Evolutionary conservation across 2,888 invertebrate species (phyloP).

Genomic region (Acleris holmiana): DNA sequence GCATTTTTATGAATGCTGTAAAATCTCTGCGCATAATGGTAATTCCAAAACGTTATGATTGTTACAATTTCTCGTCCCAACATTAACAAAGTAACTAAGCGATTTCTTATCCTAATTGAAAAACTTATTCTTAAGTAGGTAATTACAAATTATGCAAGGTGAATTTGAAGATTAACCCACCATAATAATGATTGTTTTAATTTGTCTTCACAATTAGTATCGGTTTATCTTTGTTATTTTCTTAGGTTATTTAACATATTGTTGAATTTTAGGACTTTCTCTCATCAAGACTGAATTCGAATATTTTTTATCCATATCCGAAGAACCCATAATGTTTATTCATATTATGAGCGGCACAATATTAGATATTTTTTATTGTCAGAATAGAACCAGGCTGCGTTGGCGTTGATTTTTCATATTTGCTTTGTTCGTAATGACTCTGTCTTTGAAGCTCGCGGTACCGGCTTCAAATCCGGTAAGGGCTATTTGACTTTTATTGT

Average conservation of each 20-base stretch:
- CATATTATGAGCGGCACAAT: no score
- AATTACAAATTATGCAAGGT: constrained; percentile 43
- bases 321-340: no score
- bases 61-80: constrained; percentile 49
- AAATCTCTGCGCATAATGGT: neutral
- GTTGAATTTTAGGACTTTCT: neutral
- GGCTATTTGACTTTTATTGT: no score
- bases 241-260: neutral
- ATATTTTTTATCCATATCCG: no score
- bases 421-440: no score
- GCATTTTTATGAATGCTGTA: neutral
- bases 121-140: constrained; percentile 44
- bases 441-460: no score
- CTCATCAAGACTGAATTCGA: no score
- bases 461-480: no score
- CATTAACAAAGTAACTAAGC: constrained; percentile 53
- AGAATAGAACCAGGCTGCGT: no score
- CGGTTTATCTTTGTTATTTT: constrained; percentile 24
- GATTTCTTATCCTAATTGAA: constrained; percentile 54
- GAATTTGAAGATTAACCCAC: constrained; percentile 42
- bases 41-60: constrained; percentile 10
- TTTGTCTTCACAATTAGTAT: constrained; percentile 45
- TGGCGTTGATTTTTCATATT: no score
- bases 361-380: no score
- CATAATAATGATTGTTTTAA: constrained; percentile 37